phyloP scores from a whole-genome alignment of 2,888 invertebrate genomes.

The Penaeus monodon region DNA sequence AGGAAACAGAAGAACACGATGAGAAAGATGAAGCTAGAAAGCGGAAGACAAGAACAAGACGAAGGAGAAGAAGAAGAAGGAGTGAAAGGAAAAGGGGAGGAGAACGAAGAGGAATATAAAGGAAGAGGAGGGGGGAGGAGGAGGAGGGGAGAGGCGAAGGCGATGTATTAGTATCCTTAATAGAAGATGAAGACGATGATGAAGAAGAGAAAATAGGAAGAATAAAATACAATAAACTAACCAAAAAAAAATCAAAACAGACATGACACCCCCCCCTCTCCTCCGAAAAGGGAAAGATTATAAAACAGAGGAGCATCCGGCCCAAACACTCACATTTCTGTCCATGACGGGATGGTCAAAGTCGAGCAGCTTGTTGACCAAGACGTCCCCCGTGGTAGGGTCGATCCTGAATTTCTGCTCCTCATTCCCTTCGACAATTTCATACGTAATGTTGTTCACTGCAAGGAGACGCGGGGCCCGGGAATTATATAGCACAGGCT shows the following conservation, averaged over 20 bases:
- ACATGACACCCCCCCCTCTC: too few species aligned
- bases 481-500: too few species aligned
- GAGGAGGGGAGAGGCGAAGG: not conserved
- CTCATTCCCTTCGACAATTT: slow-evolving; percentile 47
- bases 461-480: not conserved
- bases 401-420: slow-evolving; percentile 84
- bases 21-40: not conserved
- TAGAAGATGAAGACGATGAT: too few species aligned
- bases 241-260: too few species aligned
- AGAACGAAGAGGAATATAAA: not conserved
- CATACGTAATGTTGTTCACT: slow-evolving; percentile 45
- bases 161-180: too few species aligned
- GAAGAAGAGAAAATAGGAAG: too few species aligned
- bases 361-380: slow-evolving; percentile 79
- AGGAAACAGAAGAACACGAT: not conserved
- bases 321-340: slow-evolving; percentile 31
- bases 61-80: not conserved
- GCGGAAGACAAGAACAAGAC: not conserved
- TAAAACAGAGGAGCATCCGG: not conserved
- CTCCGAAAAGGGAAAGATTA: too few species aligned
- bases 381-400: slow-evolving; percentile 84
- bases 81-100: not conserved
- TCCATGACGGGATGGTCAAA: slow-evolving; percentile 38
- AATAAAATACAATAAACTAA: too few species aligned
- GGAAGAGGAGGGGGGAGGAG: not conserved